A percentile compares a stretch with the other conserved stretches of the same genome.
These are phyloP conservation scores for Cromileptes altivelis DNA, from an alignment of 2,113 vertebrate species.

Conservation along the genomic window DNA sequence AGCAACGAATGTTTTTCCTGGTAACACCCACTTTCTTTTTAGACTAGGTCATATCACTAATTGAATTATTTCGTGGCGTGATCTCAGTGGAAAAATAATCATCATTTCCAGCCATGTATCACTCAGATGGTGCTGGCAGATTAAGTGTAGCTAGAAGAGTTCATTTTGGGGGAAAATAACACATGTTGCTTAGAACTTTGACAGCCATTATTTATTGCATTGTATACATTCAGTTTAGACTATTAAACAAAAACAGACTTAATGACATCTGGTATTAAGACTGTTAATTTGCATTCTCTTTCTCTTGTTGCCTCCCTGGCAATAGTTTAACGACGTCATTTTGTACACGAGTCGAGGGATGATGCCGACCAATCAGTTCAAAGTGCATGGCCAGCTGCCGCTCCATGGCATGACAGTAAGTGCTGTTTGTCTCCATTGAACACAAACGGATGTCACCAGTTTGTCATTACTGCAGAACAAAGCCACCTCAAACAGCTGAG, in stretches of 20 bases:
- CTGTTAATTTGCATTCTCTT: background rate
- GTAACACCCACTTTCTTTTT: constrained; percentile 78
- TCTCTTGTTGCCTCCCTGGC: constrained; percentile 52
- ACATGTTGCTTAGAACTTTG: constrained; percentile 29
- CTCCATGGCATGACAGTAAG: constrained; percentile 96
- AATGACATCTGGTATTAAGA: background rate
- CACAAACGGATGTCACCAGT: constrained; percentile 44
- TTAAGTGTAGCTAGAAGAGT: background rate
- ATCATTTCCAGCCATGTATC: constrained; percentile 20
- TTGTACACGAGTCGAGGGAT: constrained; percentile 96
- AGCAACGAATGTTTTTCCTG: constrained; percentile 99
- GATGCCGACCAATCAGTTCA: constrained; percentile 95
- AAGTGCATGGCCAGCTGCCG: constrained; percentile 94
- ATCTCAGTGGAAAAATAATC: constrained; percentile 51
- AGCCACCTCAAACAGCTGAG: constrained; percentile 47
- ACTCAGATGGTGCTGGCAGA: constrained; percentile 45
- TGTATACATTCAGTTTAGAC: background rate
- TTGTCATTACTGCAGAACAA: constrained; percentile 53
- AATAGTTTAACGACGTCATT: constrained; percentile 93
- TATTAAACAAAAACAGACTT: background rate
- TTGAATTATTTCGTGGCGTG: constrained; percentile 38
- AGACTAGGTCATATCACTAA: constrained; percentile 33
- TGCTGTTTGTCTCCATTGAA: constrained; percentile 27
- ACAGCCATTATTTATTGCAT: background rate
- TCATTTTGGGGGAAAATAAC: background rate